Evolutionary conservation across 2,888 invertebrate species (phyloP).

Genomic region (Sicus ferrugineus): DNA sequence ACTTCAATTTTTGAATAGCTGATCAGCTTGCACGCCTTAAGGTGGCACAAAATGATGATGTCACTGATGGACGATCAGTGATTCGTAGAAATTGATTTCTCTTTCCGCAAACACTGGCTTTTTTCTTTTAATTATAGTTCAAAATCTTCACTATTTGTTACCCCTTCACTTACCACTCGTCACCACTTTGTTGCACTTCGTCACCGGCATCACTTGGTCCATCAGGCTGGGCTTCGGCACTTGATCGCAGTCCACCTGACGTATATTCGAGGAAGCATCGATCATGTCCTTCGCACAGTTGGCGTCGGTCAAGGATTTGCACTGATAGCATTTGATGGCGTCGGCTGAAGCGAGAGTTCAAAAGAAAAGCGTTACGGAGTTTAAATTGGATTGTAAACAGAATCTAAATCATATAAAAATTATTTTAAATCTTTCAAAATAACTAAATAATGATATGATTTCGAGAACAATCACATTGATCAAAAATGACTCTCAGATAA

Average conservation of each 20-base stretch:
- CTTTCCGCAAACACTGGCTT: neutral
- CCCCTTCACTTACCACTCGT: constrained; percentile 57
- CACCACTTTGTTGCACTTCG: constrained; percentile 59
- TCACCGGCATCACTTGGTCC: constrained; percentile 56
- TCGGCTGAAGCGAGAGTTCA: constrained; percentile 47
- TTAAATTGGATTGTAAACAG: no score
- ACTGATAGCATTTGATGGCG: constrained; percentile 61
- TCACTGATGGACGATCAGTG: constrained; percentile 10
- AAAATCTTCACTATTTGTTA: no score
- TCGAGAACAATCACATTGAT: no score
- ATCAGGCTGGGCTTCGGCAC: constrained; percentile 47
- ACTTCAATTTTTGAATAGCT: neutral
- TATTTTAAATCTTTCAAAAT: no score
- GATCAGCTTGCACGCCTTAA: neutral
- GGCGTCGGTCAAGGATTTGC: constrained; percentile 57
- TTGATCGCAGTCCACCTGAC: constrained; percentile 55
- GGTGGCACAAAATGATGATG: constrained; percentile 16
- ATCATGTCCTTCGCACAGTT: constrained; percentile 55
- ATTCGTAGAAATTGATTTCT: neutral
- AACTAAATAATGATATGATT: neutral
- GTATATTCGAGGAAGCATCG: constrained; percentile 50
- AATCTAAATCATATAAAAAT: neutral
- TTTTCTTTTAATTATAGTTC: neutral
- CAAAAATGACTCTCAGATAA: no score
- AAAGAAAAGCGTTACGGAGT: no score